phyloP scores from a whole-genome alignment of 2,113 vertebrate genomes.

The Labeo catla region DNA sequence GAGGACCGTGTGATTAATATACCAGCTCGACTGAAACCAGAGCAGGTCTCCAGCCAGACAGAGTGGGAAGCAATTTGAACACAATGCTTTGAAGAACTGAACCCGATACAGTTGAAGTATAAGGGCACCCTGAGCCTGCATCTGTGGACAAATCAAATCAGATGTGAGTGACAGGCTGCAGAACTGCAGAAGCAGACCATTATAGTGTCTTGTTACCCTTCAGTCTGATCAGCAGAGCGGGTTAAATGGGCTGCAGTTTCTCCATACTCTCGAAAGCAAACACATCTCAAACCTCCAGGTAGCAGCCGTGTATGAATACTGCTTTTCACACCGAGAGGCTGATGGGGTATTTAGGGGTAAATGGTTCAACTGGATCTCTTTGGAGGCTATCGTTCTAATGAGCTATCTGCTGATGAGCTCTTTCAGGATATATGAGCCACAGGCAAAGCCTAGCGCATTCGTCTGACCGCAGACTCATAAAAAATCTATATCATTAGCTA shows the following conservation, averaged over 20 bases:
- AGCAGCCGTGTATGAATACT: not conserved
- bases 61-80: constrained; percentile 19
- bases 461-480: not conserved
- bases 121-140: constrained; percentile 45
- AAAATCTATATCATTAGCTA: constrained; percentile 33
- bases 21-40: constrained; percentile 34
- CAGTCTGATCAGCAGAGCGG: constrained; percentile 25
- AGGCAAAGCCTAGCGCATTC: constrained; percentile 4
- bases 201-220: constrained; percentile 55
- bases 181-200: constrained; percentile 44
- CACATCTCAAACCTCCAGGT: constrained; percentile 28
- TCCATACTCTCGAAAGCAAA: constrained; percentile 4
- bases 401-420: not conserved
- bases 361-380: not conserved
- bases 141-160: constrained; percentile 57
- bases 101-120: constrained; percentile 57
- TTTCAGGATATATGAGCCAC: constrained; percentile 8
- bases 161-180: constrained; percentile 49
- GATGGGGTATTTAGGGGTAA: not conserved
- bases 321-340: constrained; percentile 5
- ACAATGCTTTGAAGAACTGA: constrained; percentile 50
- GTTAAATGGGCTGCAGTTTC: constrained; percentile 9
- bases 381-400: not conserved
- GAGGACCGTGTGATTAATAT: constrained; percentile 29
- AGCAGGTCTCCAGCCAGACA: constrained; percentile 36